These are phyloP conservation scores for Campylomormyrus numenius DNA, from an alignment of 2,113 vertebrate genomes.

Conservation along the genomic window DNA sequence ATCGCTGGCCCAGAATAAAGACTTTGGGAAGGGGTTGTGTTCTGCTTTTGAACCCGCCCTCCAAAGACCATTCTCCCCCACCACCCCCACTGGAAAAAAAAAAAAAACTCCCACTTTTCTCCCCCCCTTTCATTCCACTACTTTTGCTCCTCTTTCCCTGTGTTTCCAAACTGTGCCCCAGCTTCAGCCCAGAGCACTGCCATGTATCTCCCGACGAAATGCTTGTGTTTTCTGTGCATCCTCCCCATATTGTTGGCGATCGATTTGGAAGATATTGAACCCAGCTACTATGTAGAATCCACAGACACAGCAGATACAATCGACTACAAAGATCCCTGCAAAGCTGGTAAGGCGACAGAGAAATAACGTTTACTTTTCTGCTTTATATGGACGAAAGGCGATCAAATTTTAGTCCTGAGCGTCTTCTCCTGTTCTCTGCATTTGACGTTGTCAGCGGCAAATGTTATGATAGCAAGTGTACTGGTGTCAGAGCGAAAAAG, in stretches of 20 bases:
- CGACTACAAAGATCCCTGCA: slow-evolving; percentile 67
- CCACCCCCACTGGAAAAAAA: slow-evolving; percentile 8
- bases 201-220: slow-evolving; percentile 45
- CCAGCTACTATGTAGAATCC: slow-evolving; percentile 25
- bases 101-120: slow-evolving; percentile 22
- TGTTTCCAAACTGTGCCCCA: slow-evolving; percentile 10
- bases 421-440: not conserved
- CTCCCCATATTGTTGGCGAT: slow-evolving; percentile 39
- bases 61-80: slow-evolving; percentile 23
- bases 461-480: not conserved
- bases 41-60: slow-evolving; percentile 35
- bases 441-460: not conserved
- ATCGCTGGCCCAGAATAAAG: slow-evolving; percentile 51
- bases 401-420: not conserved
- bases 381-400: not conserved
- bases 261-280: slow-evolving; percentile 39
- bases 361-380: not conserved
- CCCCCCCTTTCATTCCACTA: slow-evolving; percentile 13
- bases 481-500: not conserved
- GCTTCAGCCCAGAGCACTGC: not conserved
- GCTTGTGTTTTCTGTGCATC: slow-evolving; percentile 41
- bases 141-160: slow-evolving; percentile 5
- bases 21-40: slow-evolving; percentile 43
- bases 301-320: slow-evolving; percentile 41
- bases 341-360: slow-evolving; percentile 55